Conservation (phyloP, 2,797 vertebrate species). For the Pachyuromys duprasi region DNA sequence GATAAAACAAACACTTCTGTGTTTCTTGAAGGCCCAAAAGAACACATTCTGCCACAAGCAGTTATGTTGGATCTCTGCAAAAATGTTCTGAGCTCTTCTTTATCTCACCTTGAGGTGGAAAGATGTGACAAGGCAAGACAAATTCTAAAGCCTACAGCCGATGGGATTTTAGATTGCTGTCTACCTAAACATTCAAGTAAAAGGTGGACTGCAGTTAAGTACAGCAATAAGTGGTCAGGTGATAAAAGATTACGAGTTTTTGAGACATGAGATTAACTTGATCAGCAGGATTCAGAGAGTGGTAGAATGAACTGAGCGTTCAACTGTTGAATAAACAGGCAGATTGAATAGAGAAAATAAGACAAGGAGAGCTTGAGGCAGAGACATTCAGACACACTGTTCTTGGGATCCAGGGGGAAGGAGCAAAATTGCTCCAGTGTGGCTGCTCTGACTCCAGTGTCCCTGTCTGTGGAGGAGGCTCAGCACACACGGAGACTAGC, state of each 20-base stretch:
- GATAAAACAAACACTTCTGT: background rate
- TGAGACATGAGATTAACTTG: background rate
- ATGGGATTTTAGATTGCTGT: background rate
- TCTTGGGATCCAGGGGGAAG: background rate
- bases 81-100: background rate
- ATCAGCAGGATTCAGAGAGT: background rate
- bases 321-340: background rate
- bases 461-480: background rate
- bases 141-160: background rate
- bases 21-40: constrained; percentile 42
- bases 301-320: constrained; percentile 19
- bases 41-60: background rate
- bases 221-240: background rate
- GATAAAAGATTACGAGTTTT: no score
- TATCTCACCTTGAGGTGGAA: background rate
- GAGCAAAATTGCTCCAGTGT: background rate
- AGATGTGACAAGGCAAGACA: no score
- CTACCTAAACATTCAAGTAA: constrained; percentile 35
- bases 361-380: background rate
- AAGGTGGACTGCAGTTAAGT: background rate
- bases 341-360: background rate
- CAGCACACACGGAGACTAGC: background rate
- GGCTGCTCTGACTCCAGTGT: background rate
- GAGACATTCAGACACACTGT: background rate
- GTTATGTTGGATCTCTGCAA: background rate